Base-by-base conservation (phyloP, 1,140 invertebrate genomes). In the Aphis gossypii region DNA sequence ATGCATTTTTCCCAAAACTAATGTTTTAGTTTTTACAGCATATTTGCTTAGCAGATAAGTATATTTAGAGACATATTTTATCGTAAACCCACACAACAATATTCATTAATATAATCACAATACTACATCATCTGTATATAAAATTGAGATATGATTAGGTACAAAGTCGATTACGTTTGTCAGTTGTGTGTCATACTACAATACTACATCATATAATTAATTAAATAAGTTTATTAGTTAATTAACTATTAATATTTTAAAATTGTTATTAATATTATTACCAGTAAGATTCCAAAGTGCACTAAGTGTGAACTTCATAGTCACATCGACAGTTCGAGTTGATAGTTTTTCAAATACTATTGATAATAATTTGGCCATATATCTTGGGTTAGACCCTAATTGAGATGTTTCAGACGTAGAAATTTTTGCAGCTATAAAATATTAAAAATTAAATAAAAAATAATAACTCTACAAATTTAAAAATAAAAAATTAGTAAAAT, bases 251-350 rank as follows among this genome's bases (percentile, higher is more conserved):
- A 9, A 84, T 44, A 44, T 41, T 20, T 41, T n/a, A 20, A 68
- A 14, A 90, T 60, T 90, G 38, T 95, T 96, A 94, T 95, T 95
- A 90, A 44, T 90, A 54, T 95, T 96, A 94, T 95, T 95, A 95
- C 96, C 96, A 68, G 97, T 98, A 41, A 98, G 95, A 95, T 98
- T 98, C 97, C 97, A 98, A 8, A 98, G 95, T 51, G 97, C 97
- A 94, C 97, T 97, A 5, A 98, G 95, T 30, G 97, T 97, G 94
- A 98, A 98, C 95, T 97, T 97, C 95, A 98, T 96, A 5, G 97
- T 98, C 51, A 98, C 97, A 94, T 98, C 97, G 8, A 97, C 96
- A 30, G 95, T 95, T 94, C 95, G 95, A 51, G 95, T 95, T 48
- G 97, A 96, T 44, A 97, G 96, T 94, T 97, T 97, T 44, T 96